phyloP scores from a whole-genome alignment of 2,888 invertebrate genomes.

The Amiota mariae region DNA sequence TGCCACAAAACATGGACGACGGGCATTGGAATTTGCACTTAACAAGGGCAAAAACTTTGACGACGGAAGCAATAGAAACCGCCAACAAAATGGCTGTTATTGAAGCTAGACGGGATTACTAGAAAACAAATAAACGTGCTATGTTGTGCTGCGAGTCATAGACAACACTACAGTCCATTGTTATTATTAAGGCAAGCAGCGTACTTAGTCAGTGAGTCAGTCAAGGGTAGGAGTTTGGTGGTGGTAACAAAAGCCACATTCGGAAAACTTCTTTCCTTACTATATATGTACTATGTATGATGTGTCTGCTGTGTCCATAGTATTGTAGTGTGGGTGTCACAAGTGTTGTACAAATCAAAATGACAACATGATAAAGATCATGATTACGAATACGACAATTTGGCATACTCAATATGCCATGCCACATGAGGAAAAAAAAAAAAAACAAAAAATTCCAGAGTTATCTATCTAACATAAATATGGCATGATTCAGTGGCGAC shows the following conservation, averaged over 20 bases:
- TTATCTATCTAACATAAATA: too few species aligned
- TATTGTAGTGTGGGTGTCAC: slow-evolving; percentile 17
- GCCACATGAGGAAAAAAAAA: neutral
- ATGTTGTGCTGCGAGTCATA: neutral
- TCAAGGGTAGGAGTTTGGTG: too few species aligned
- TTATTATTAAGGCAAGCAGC: neutral
- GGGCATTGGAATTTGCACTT: neutral
- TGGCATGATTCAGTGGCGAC: too few species aligned
- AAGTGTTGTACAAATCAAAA: slow-evolving; percentile 43
- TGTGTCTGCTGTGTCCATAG: neutral
- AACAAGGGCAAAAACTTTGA: neutral
- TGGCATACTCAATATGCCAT: slow-evolving; percentile 21
- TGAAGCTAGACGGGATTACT: neutral
- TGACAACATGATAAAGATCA: slow-evolving; percentile 53
- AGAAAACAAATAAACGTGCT: neutral
- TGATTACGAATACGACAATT: slow-evolving; percentile 44
- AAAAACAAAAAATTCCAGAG: too few species aligned
- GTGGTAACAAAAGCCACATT: too few species aligned
- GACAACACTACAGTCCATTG: slow-evolving; percentile 11
- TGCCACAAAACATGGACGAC: neutral
- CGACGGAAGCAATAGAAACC: slow-evolving; percentile 14
- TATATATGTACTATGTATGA: neutral
- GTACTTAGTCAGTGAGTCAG: neutral
- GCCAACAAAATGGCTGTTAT: slow-evolving; percentile 15
- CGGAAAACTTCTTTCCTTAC: too few species aligned